A percentile compares a stretch with the other conserved stretches of the same genome.
Evolutionary conservation across 2,888 invertebrate genomes (phyloP).

Genomic region (Temnothorax rugatulus): DNA sequence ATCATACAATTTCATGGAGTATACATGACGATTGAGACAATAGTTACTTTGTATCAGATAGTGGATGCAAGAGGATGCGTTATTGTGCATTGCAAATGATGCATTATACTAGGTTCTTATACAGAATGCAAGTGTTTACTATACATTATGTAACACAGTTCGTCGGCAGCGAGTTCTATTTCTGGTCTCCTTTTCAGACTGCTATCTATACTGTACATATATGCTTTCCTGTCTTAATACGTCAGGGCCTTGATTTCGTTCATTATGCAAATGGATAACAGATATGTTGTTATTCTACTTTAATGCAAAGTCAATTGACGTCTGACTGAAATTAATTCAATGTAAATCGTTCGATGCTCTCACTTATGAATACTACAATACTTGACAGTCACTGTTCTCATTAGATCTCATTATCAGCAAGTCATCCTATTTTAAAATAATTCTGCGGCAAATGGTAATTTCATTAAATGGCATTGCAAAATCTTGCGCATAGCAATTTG

Average conservation of each 20-base stretch:
- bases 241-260: not conserved
- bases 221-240: conserved; percentile 51
- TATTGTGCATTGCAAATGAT: conserved; percentile 19
- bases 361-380: not conserved
- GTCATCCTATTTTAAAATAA: conserved; percentile 58
- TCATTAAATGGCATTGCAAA: not conserved
- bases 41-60: not conserved
- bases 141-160: conserved; percentile 80
- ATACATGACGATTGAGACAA: not conserved
- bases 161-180: conserved; percentile 80
- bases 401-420: conserved; percentile 64
- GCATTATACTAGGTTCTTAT: conserved; percentile 36
- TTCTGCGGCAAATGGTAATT: not conserved
- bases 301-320: conserved; percentile 7
- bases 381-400: conserved; percentile 30
- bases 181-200: conserved; percentile 78
- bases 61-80: not conserved
- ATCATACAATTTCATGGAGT: not conserved
- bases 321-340: not conserved
- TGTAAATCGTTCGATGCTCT: not conserved
- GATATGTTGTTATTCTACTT: not conserved
- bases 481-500: too few species aligned
- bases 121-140: conserved; percentile 70
- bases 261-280: conserved; percentile 22
- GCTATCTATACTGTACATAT: conserved; percentile 68